phyloP scores from a whole-genome alignment of 2,888 invertebrate species.

The Ophion ellenae region DNA sequence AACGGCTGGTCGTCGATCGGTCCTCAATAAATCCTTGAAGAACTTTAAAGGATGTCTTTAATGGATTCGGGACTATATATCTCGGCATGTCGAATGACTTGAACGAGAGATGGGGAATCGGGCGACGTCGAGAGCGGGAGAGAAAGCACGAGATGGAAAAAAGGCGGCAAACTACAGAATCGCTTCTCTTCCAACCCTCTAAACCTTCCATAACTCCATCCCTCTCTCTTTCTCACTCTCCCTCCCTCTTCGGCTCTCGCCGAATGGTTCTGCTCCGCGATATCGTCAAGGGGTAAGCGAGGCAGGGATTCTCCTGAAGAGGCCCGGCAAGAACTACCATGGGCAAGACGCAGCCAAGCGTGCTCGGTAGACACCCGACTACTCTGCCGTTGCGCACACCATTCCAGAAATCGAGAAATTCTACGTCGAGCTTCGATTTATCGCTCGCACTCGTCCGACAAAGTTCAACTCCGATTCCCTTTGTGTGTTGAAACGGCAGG shows the following conservation, averaged over 20 bases:
- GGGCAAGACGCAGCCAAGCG: constrained; percentile 35
- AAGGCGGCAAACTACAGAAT: constrained; percentile 39
- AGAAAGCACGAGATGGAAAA: constrained; percentile 39
- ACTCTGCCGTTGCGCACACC: constrained; percentile 40
- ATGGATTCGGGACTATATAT: constrained; percentile 73
- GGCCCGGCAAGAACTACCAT: constrained; percentile 60
- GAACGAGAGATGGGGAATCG: constrained; percentile 51
- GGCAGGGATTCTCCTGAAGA: constrained; percentile 51
- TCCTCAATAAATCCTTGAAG: constrained; percentile 71
- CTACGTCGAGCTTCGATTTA: constrained; percentile 60
- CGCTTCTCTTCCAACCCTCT: constrained; percentile 45
- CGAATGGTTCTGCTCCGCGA: constrained; percentile 25
- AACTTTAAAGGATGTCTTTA: constrained; percentile 73
- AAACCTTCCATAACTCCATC: constrained; percentile 35
- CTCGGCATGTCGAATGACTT: constrained; percentile 60
- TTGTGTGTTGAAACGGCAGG: constrained; percentile 26
- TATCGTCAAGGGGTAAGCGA: constrained; percentile 50
- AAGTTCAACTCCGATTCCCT: constrained; percentile 33
- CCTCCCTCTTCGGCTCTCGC: constrained; percentile 18
- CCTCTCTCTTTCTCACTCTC: constrained; percentile 4
- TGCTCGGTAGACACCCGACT: constrained; percentile 51
- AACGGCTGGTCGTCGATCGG: constrained; percentile 65
- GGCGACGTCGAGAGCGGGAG: constrained; percentile 38
- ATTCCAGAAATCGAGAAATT: constrained; percentile 61
- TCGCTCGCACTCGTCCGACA: constrained; percentile 49